Conservation (phyloP, 2,888 invertebrate species). For the Microdon myrmicae region DNA sequence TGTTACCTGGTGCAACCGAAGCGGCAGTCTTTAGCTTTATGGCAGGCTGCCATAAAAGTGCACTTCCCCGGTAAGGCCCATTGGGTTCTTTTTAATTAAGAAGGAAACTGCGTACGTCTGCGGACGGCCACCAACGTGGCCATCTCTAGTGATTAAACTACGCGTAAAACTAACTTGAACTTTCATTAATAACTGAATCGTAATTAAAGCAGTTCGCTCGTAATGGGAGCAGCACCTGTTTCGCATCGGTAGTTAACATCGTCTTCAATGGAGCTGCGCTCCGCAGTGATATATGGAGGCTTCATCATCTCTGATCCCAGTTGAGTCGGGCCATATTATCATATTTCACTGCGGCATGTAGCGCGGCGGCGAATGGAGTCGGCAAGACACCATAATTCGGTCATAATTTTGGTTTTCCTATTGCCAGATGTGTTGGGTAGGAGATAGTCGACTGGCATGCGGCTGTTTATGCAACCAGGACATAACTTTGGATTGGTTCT, state of each 20-base stretch:
- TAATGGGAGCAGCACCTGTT: slow-evolving; percentile 41
- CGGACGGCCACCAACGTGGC: slow-evolving; percentile 10
- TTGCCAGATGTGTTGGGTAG: slow-evolving; percentile 20
- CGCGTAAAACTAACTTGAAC: slow-evolving; percentile 38
- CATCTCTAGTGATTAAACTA: slow-evolving; percentile 27
- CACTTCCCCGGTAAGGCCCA: slow-evolving; percentile 45
- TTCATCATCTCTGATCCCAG: slow-evolving; percentile 30
- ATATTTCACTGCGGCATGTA: slow-evolving; percentile 27
- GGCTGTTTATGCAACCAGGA: slow-evolving; percentile 48
- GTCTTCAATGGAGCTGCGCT: slow-evolving; percentile 1
- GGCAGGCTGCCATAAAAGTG: slow-evolving; percentile 46
- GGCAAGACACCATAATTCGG: slow-evolving; percentile 37
- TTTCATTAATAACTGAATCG: slow-evolving; percentile 45
- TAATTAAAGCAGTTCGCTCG: slow-evolving; percentile 45
- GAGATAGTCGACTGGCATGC: slow-evolving; percentile 14
- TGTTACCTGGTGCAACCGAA: background rate
- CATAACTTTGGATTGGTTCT: slow-evolving; percentile 46
- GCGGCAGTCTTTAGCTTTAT: slow-evolving; percentile 29
- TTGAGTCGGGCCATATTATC: slow-evolving; percentile 27
- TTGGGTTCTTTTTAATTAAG: slow-evolving; percentile 37
- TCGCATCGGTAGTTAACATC: slow-evolving; percentile 21
- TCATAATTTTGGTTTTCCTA: slow-evolving; percentile 47
- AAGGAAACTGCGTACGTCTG: slow-evolving; percentile 3
- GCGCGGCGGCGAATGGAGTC: slow-evolving; percentile 6
- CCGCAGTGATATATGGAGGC: slow-evolving; percentile 38